phyloP scores from a whole-genome alignment of 1,140 invertebrate genomes.

The Neodiprion fabricii region DNA sequence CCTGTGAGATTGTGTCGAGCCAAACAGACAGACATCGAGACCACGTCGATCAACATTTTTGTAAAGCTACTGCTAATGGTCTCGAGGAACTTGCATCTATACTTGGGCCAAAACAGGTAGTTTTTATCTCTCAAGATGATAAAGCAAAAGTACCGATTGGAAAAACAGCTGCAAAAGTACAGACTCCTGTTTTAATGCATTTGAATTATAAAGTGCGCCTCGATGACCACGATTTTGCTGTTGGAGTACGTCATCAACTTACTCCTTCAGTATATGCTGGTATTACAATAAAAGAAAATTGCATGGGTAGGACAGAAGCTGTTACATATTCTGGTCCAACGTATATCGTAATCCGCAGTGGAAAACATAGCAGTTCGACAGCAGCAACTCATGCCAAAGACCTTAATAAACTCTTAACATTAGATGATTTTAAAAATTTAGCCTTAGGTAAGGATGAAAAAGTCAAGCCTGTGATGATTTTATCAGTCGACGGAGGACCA shows the following conservation, averaged over 20 bases:
- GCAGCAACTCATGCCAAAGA: constrained; percentile 40
- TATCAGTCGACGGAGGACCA: constrained; percentile 50
- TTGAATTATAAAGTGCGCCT: constrained; percentile 50
- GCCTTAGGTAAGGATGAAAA: constrained; percentile 31
- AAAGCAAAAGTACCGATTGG: constrained; percentile 56
- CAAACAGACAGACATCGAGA: constrained; percentile 14
- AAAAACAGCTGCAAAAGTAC: constrained; percentile 50
- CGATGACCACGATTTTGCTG: constrained; percentile 58
- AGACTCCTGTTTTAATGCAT: constrained; percentile 31
- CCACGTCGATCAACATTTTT: constrained; percentile 25
- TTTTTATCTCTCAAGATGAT: constrained; percentile 35
- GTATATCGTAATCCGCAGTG: constrained; percentile 49
- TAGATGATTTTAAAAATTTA: constrained; percentile 35
- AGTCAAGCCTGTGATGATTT: constrained; percentile 53
- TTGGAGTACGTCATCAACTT: constrained; percentile 50
- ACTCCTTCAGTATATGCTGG: constrained; percentile 48
- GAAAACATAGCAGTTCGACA: constrained; percentile 42
- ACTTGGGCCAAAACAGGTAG: constrained; percentile 24
- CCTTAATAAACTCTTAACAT: constrained; percentile 35
- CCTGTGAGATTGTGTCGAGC: constrained; percentile 23
- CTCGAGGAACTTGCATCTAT: constrained; percentile 24
- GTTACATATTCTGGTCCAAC: constrained; percentile 50
- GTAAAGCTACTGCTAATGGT: constrained; percentile 4
- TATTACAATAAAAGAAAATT: constrained; percentile 35
- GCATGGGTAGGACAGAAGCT: constrained; percentile 27